These are phyloP conservation scores for Mustela lutreola DNA, from an alignment of 2,113 vertebrate species.

Conservation along the genomic window DNA sequence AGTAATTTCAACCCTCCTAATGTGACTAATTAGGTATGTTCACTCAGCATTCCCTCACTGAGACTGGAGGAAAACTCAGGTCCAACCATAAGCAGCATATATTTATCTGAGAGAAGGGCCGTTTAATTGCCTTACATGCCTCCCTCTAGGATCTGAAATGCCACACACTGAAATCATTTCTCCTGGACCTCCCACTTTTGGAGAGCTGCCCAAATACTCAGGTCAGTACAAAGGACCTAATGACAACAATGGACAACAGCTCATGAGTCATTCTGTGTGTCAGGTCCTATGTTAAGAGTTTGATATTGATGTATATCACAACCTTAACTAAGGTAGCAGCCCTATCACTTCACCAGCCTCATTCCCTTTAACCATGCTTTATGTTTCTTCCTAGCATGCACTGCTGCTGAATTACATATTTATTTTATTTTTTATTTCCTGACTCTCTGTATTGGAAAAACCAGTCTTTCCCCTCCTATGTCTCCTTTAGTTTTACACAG, in stretches of 20 bases:
- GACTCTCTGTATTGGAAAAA: not conserved
- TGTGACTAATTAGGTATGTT: not conserved
- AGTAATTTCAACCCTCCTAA: not conserved
- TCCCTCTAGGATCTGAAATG: not conserved
- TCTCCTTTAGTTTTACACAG: not conserved
- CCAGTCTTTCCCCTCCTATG: not conserved
- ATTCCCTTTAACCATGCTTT: not conserved
- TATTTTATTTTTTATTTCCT: not conserved
- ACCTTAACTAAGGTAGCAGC: not conserved
- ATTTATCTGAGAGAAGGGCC: not conserved
- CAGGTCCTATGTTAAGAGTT: not conserved
- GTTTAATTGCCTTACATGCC: rapidly evolving
- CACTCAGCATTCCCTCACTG: not conserved
- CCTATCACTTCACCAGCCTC: not conserved
- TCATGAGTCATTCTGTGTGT: not conserved
- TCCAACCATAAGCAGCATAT: not conserved
- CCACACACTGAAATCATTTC: not conserved
- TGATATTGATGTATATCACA: not conserved
- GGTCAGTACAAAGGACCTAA: not conserved
- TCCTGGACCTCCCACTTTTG: not conserved
- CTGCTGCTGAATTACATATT: not conserved
- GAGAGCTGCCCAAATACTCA: not conserved
- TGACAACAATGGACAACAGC: not conserved
- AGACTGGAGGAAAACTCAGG: not conserved
- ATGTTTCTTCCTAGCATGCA: not conserved